A percentile compares a stretch with the other conserved stretches of the same genome.
These are phyloP conservation scores for Xestoiulus laeticollis DNA, from an alignment of 2,888 invertebrate genomes.

Conservation along the genomic window DNA sequence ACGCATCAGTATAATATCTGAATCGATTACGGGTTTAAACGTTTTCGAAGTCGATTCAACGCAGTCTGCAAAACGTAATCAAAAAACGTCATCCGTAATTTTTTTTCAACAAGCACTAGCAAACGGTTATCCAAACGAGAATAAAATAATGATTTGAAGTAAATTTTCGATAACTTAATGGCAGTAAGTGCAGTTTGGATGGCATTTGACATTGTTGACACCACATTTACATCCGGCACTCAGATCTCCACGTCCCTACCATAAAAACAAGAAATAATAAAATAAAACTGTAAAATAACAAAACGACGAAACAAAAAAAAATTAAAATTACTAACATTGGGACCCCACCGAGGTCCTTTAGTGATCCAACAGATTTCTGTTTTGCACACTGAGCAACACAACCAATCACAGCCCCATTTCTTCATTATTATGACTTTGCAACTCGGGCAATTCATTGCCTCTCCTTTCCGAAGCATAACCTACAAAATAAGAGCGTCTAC, in stretches of 20 bases:
- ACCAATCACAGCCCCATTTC: constrained; percentile 95
- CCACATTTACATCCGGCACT: constrained; percentile 55
- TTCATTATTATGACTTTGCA: constrained; percentile 86
- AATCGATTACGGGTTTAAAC: neutral
- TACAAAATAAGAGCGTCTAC: constrained; percentile 60
- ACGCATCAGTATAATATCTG: neutral
- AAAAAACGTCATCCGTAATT: neutral
- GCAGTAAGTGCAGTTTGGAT: constrained; percentile 53
- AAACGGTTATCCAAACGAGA: neutral
- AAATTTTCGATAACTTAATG: constrained; percentile 49
- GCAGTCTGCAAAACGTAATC: neutral
- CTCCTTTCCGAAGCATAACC: constrained; percentile 81
- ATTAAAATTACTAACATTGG: constrained; percentile 65
- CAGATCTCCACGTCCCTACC: constrained; percentile 54
- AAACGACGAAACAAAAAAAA: no score
- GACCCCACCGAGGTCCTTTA: constrained; percentile 75
- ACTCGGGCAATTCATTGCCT: constrained; percentile 87
- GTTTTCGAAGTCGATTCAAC: neutral
- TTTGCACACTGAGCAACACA: constrained; percentile 89
- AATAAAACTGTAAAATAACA: no score
- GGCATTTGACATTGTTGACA: constrained; percentile 48
- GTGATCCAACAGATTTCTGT: constrained; percentile 96
- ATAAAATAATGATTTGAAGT: neutral
- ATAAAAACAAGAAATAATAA: neutral
- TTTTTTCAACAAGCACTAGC: neutral